Base-by-base conservation (phyloP, 92 coral and sea anemone species). In the Parazoanthus atlanticus region DNA sequence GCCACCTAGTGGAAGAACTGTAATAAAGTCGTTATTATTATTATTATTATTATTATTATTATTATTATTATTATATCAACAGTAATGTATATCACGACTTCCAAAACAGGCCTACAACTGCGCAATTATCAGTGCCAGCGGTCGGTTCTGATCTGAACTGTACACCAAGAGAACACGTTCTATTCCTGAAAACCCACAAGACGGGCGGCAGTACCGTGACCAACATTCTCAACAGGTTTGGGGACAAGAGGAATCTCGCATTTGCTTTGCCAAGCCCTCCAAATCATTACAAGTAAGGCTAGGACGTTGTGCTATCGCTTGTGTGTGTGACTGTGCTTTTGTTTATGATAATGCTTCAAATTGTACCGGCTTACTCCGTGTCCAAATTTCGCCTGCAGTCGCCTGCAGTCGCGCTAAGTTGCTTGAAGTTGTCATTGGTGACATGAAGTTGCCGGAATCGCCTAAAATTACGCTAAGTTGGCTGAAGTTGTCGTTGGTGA, bases 141-240 rank as follows among this genome's bases (percentile, higher is more conserved):
- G 21, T 2, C 16, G 70, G 1, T 30, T 43, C 43, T 10, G 0
- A 32, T 85, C 74, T 41, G 8, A 93, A 93, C 17, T 96, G 98
- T 77, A 67, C 82, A 25, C 94, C 98, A 21, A 93, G 88, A 82
- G 89, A 85, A 74, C 95, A 95, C 88, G 88, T 96, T 38, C 96
- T 95, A 30, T 96, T 96, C 61, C 92, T 96, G 36, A 96, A 96
- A 88, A 96, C 98, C 2, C 98, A 96, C 91, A 96, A 96, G 72
- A 95, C 98, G 9, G 98, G 98, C 28, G 90, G 98, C 28, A 96
- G 98, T 79, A 96, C 98, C 8, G 81, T 94, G n/a, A 93, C 98
- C 15, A 96, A 96, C 89, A 92, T 96, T 31, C 92, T 96, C 40
- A 92, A 95, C 90, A 92, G 98, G 61, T 93, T 91, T 91, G 98